phyloP scores from a whole-genome alignment of 2,888 invertebrate genomes.

The Ctenicera cuprea region DNA sequence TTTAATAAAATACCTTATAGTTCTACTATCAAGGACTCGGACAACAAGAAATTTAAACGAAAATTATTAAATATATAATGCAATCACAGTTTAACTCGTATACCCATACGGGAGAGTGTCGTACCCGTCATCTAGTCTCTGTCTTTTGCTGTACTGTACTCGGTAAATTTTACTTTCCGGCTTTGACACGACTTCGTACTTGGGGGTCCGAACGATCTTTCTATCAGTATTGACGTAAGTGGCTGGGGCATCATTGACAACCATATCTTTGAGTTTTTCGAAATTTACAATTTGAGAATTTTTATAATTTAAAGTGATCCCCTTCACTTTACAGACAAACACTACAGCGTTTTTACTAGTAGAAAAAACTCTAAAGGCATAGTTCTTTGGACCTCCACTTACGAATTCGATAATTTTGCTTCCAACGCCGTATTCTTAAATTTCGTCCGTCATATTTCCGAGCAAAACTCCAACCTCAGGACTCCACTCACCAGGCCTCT shows the following conservation, averaged over 20 bases:
- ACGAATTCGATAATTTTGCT: conserved; percentile 59
- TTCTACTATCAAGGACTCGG: no score
- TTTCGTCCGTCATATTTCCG: conserved; percentile 67
- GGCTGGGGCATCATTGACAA: not conserved
- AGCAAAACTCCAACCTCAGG: conserved; percentile 53
- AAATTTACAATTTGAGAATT: conserved; percentile 47
- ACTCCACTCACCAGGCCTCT: conserved; percentile 63
- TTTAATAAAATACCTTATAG: no score
- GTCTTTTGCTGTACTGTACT: not conserved
- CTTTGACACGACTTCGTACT: not conserved
- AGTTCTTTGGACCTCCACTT: conserved; percentile 53
- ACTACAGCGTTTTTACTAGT: conserved; percentile 17
- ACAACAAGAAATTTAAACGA: no score
- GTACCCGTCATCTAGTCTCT: not conserved
- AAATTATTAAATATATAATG: no score
- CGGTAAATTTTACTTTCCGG: not conserved
- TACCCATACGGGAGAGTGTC: not conserved
- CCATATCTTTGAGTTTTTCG: conserved; percentile 18
- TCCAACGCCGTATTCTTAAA: conserved; percentile 57
- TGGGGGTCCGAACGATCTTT: not conserved
- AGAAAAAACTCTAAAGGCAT: conserved; percentile 60
- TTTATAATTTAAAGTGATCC: conserved; percentile 48
- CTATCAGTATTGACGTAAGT: conserved; percentile 2
- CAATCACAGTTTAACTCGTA: no score
- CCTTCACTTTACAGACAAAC: conserved; percentile 54